phyloP scores from a whole-genome alignment of 2,113 vertebrate genomes.

The Centrocercus urophasianus region DNA sequence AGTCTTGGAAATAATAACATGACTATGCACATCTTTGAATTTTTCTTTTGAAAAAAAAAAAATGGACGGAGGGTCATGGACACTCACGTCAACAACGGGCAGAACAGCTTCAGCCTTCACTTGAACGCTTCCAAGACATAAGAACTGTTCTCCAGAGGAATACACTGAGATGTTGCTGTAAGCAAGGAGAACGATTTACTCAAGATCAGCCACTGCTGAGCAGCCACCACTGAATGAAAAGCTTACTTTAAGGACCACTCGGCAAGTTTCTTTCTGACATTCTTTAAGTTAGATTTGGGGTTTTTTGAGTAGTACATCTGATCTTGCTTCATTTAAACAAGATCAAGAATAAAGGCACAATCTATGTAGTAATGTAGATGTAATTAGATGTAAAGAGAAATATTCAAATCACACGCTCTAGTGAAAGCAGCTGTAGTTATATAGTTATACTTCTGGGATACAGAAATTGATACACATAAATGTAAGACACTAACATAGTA shows the following conservation, averaged over 20 bases:
- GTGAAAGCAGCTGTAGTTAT: not conserved
- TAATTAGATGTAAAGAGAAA: not conserved
- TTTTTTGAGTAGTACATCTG: not conserved
- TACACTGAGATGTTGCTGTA: not conserved
- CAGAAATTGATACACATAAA: not conserved
- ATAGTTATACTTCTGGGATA: not conserved
- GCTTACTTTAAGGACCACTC: not conserved
- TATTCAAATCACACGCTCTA: not conserved
- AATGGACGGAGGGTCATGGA: fast-evolving
- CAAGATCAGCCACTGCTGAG: not conserved
- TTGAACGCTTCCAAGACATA: not conserved
- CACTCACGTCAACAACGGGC: not conserved
- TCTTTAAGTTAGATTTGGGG: not conserved
- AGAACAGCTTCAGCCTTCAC: not conserved
- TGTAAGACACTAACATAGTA: not conserved
- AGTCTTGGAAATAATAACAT: not conserved
- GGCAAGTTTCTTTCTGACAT: not conserved
- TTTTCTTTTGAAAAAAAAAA: not conserved
- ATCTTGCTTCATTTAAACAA: not conserved
- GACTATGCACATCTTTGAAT: not conserved
- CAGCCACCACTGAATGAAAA: not conserved
- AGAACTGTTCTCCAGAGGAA: not conserved
- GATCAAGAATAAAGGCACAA: not conserved
- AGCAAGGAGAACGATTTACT: not conserved
- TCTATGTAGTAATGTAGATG: not conserved